Conservation (phyloP, 2,888 invertebrate species). For the Polymixis lichenea region DNA sequence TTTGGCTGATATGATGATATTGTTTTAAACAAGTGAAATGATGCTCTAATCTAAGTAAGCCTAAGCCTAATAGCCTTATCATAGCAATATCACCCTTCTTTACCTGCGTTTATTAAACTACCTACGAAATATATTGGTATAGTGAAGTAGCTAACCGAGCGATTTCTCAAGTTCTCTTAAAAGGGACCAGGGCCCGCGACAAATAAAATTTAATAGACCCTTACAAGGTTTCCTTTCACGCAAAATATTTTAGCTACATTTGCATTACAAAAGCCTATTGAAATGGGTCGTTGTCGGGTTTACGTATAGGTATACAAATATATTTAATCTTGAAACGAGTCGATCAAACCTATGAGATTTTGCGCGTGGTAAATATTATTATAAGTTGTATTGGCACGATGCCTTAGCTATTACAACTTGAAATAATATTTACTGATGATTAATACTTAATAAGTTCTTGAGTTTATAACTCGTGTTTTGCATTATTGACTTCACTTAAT, state of each 20-base stretch:
- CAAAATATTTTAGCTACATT: constrained; percentile 64
- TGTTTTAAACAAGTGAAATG: not conserved
- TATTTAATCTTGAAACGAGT: constrained; percentile 17
- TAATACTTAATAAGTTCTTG: not conserved
- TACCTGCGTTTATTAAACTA: constrained; percentile 4
- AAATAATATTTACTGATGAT: not conserved
- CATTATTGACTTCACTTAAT: not conserved
- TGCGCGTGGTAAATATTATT: constrained; percentile 7
- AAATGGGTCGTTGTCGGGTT: constrained; percentile 26
- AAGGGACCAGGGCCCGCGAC: constrained; percentile 53
- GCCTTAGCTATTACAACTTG: not conserved
- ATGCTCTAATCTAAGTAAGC: not conserved
- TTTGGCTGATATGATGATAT: too few species aligned
- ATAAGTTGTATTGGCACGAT: not conserved
- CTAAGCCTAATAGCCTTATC: too few species aligned
- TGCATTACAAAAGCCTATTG: constrained; percentile 59
- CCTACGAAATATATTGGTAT: constrained; percentile 35
- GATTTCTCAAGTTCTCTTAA: constrained; percentile 57
- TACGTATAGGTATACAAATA: not conserved
- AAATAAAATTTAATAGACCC: constrained; percentile 64
- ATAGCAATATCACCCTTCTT: not conserved
- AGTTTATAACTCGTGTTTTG: not conserved
- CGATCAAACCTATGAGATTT: constrained; percentile 28
- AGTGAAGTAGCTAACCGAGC: constrained; percentile 55
- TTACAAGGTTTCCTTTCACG: constrained; percentile 57